Percentiles rank a stretch among this genome's conserved stretches.
phyloP scores from a whole-genome alignment of 2,797 vertebrate species.

The Hydrophis major region DNA sequence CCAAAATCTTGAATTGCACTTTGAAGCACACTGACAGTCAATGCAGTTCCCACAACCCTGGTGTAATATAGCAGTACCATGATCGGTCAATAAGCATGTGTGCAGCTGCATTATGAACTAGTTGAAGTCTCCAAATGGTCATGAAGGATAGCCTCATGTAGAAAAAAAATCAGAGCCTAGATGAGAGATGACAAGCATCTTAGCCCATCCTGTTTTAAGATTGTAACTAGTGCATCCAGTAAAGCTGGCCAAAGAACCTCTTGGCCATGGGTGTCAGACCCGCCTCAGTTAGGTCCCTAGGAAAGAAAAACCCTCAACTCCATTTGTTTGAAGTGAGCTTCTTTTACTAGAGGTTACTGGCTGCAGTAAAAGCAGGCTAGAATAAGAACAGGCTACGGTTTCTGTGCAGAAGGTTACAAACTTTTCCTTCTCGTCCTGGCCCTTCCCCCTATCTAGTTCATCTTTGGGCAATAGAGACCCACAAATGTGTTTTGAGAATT shows the following conservation, averaged over 20 bases:
- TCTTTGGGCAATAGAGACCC: neutral
- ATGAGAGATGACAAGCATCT: neutral
- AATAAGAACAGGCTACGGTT: neutral
- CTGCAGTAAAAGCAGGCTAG: neutral
- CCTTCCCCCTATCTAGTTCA: neutral
- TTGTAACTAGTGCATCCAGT: neutral
- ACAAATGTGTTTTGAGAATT: neutral
- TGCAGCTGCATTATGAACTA: neutral
- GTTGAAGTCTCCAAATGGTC: neutral
- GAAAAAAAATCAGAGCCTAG: neutral
- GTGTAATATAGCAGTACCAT: neutral
- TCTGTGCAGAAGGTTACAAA: neutral
- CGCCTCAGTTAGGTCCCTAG: neutral
- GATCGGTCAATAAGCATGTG: neutral
- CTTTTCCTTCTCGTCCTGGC: neutral
- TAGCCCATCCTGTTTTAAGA: neutral
- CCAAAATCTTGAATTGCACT: neutral
- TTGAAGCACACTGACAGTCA: neutral
- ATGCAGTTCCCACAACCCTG: neutral
- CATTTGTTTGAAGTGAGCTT: neutral
- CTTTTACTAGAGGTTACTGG: neutral
- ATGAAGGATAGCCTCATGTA: neutral
- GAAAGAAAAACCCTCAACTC: neutral
- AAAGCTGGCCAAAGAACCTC: neutral
- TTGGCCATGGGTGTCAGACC: neutral